Percentiles rank a stretch among this genome's conserved stretches.
These are phyloP conservation scores for Drosophila gaucha DNA, from an alignment of 2,888 invertebrate genomes.

Conservation along the genomic window DNA sequence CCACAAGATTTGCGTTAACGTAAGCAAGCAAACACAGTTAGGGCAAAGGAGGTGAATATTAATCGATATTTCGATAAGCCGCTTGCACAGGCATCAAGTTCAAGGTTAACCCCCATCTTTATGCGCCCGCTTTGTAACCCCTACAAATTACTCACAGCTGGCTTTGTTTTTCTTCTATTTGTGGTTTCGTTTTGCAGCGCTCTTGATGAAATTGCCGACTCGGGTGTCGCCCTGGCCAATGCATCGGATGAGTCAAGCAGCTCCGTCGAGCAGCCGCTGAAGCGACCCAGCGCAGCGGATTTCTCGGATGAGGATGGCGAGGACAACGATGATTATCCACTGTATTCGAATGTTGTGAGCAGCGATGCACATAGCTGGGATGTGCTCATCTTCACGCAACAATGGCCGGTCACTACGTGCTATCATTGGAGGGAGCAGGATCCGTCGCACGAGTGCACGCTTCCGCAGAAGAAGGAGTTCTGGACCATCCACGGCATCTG, in stretches of 20 bases:
- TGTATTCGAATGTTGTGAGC: slow-evolving; percentile 20
- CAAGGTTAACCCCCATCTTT: slow-evolving; percentile 60
- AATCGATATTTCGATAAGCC: slow-evolving; percentile 47
- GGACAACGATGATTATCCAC: slow-evolving; percentile 48
- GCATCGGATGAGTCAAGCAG: slow-evolving; percentile 59
- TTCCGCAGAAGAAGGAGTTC: slow-evolving; percentile 87
- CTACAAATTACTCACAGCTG: slow-evolving; percentile 27
- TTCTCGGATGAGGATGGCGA: slow-evolving; percentile 60
- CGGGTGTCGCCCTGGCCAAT: slow-evolving; percentile 40
- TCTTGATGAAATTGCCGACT: slow-evolving; percentile 39
- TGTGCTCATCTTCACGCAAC: slow-evolving; percentile 91
- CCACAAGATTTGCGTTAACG: slow-evolving; percentile 5
- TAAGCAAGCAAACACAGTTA: slow-evolving; percentile 1
- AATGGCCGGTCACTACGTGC: slow-evolving; percentile 91
- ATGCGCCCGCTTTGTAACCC: background rate
- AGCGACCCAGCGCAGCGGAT: slow-evolving; percentile 41
- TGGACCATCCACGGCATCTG: slow-evolving; percentile 95
- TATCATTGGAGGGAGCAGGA: slow-evolving; percentile 88
- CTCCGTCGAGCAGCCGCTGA: slow-evolving; percentile 55
- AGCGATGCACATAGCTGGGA: slow-evolving; percentile 87
- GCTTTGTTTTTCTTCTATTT: background rate
- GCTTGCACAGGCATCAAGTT: slow-evolving; percentile 51
- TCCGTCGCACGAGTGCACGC: slow-evolving; percentile 87
- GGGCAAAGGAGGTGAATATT: background rate
- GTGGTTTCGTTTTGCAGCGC: slow-evolving; percentile 31